Percentiles rank a stretch among this genome's conserved stretches.
phyloP scores from a whole-genome alignment of 2,797 vertebrate species.

The Platalea minor region DNA sequence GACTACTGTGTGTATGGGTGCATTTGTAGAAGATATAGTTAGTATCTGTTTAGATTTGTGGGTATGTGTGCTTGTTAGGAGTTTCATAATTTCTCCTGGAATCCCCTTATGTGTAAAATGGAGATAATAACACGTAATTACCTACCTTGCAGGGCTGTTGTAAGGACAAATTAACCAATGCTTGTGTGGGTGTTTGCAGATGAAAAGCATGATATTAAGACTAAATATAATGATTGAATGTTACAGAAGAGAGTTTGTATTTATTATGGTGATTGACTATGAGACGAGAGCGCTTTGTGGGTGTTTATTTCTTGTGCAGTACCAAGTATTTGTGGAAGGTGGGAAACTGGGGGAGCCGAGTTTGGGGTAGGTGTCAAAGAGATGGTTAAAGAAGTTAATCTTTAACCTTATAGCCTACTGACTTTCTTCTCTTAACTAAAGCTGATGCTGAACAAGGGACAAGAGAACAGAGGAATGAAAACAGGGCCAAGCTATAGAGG shows the following conservation, averaged over 20 bases:
- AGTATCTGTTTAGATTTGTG: neutral
- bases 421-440: neutral
- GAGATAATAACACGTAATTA: constrained; percentile 63
- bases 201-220: constrained; percentile 55
- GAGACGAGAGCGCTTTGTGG: neutral
- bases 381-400: neutral
- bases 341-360: neutral
- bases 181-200: constrained; percentile 55
- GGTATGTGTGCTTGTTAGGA: constrained; percentile 18
- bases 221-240: constrained; percentile 62
- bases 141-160: constrained; percentile 51
- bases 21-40: neutral
- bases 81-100: constrained; percentile 49
- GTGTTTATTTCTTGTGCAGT: constrained; percentile 10
- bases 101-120: constrained; percentile 50
- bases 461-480: neutral
- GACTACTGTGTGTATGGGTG: neutral
- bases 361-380: neutral
- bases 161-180: constrained; percentile 63
- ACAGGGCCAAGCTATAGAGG: neutral
- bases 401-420: neutral
- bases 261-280: constrained; percentile 9
- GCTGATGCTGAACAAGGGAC: neutral
- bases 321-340: neutral
- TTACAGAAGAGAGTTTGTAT: constrained; percentile 30